phyloP scores from a whole-genome alignment of 1,140 invertebrate genomes.

The Cotesia glomerata region DNA sequence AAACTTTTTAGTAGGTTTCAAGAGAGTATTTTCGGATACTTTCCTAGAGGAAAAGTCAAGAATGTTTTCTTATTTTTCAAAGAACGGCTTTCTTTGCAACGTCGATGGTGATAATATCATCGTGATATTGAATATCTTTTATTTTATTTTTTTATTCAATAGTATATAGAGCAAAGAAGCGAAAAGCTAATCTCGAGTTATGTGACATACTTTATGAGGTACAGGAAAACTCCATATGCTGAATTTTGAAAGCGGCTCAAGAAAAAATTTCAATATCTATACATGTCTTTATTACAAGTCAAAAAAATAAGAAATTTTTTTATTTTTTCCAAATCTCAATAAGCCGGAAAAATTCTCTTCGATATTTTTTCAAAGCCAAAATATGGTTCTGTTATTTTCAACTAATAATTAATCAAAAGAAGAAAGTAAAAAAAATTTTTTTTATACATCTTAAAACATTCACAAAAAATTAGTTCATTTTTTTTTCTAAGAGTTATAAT shows the following conservation, averaged over 20 bases:
- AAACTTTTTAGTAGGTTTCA: background rate
- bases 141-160: background rate
- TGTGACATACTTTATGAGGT: background rate
- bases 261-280: too few relatives aligned
- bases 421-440: too few relatives aligned
- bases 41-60: background rate
- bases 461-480: too few relatives aligned
- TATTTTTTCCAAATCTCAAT: too few relatives aligned
- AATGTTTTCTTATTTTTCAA: background rate
- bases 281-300: too few relatives aligned
- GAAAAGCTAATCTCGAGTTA: background rate
- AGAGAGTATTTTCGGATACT: background rate
- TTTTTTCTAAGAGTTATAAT: too few relatives aligned
- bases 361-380: too few relatives aligned
- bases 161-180: background rate
- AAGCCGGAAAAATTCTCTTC: too few relatives aligned
- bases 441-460: too few relatives aligned
- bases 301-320: too few relatives aligned
- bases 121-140: background rate
- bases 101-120: background rate
- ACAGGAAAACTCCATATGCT: constrained; percentile 2
- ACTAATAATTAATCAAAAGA: too few relatives aligned
- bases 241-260: background rate
- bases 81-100: background rate
- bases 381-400: too few relatives aligned